Conservation (phyloP, 1,140 invertebrate genomes). For the Sinella curviseta region DNA sequence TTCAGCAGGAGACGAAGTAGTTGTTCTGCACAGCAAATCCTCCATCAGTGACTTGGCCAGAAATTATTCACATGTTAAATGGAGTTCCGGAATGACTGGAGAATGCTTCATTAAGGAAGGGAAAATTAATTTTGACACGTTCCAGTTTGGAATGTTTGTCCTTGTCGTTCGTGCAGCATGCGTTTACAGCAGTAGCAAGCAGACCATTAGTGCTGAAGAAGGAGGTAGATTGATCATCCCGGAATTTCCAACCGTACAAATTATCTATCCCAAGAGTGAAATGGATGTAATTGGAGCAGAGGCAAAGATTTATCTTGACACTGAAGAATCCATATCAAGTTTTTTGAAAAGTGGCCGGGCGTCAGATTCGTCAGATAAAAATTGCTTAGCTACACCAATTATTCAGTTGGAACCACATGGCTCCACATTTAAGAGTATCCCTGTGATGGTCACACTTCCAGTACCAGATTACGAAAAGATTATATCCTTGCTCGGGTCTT, state of each 20-base stretch:
- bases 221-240: constrained; percentile 47
- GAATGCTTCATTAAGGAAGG: constrained; percentile 32
- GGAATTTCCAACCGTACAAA: constrained; percentile 46
- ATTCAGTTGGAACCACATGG: constrained; percentile 52
- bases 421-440: constrained; percentile 42
- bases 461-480: constrained; percentile 50
- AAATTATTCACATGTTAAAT: constrained; percentile 27
- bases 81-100: constrained; percentile 36
- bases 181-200: constrained; percentile 12
- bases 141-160: constrained; percentile 50
- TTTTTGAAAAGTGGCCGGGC: neutral
- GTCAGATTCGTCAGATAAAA: constrained; percentile 12
- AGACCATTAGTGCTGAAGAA: constrained; percentile 34
- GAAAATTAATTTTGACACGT: constrained; percentile 46
- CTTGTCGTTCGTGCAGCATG: constrained; percentile 38
- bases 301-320: constrained; percentile 49
- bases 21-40: constrained; percentile 49
- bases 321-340: constrained; percentile 10
- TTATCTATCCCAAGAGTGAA: constrained; percentile 49
- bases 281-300: constrained; percentile 48
- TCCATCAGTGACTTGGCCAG: neutral
- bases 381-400: constrained; percentile 51
- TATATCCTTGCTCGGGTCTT: constrained; percentile 27
- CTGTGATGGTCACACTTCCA: constrained; percentile 47
- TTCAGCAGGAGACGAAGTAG: constrained; percentile 39